Evolutionary conservation across 37 sponge, comb jelly and placozoan species (phyloP).

Genomic region (Aplysina aerophoba): DNA sequence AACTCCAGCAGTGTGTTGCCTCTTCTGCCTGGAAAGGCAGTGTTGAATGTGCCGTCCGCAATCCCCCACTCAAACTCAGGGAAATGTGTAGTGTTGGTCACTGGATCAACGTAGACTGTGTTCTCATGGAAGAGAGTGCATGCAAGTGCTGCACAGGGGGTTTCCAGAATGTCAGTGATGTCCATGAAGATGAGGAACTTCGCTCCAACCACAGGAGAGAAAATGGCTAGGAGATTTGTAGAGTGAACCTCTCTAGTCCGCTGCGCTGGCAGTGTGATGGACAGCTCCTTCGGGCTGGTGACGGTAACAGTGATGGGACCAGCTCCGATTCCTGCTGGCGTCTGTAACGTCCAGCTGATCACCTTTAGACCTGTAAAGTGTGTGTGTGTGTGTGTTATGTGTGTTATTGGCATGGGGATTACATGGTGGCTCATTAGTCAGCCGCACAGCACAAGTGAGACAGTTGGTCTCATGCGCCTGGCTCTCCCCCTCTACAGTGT

Average conservation of each 20-base stretch:
- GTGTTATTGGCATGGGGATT: no score
- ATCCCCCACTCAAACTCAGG: not conserved
- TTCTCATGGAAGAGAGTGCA: slow-evolving; percentile 28
- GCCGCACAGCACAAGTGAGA: no score
- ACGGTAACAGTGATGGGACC: not conserved
- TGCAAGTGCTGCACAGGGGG: not conserved
- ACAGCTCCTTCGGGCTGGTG: not conserved
- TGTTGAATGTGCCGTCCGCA: not conserved
- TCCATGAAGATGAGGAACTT: not conserved
- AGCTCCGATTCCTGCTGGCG: no score
- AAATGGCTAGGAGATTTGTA: not conserved
- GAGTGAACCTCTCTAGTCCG: no score
- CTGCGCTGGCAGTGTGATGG: not conserved
- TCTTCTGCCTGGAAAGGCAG: not conserved
- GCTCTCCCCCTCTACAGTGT: no score
- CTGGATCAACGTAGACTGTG: not conserved
- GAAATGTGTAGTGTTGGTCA: not conserved
- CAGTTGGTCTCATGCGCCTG: no score
- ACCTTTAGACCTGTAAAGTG: slow-evolving; percentile 16
- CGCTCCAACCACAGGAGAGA: not conserved
- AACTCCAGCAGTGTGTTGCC: not conserved
- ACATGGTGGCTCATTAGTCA: no score
- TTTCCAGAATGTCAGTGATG: not conserved
- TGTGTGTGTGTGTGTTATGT: no score
- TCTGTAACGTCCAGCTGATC: not conserved